These are phyloP conservation scores for Zaprionus vittiger DNA, from an alignment of 1,140 invertebrate genomes.

Conservation along the genomic window DNA sequence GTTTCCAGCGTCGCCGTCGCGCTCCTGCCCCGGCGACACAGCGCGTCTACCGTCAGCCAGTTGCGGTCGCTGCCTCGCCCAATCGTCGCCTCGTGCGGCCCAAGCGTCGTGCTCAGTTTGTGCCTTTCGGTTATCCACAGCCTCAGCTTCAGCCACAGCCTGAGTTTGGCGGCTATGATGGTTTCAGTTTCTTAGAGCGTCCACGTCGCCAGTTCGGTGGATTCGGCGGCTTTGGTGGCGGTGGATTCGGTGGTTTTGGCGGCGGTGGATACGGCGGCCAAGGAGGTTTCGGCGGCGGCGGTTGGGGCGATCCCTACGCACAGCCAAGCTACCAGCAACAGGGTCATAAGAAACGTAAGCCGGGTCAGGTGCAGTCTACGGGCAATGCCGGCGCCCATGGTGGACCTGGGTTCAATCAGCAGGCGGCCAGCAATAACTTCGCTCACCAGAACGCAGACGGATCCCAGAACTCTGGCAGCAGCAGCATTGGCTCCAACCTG, in stretches of 20 bases:
- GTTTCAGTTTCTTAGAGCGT: slow-evolving; percentile 38
- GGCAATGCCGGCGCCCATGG: slow-evolving; percentile 69
- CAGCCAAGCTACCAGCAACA: slow-evolving; percentile 17
- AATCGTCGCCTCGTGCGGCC: slow-evolving; percentile 41
- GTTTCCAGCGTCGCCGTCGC: slow-evolving; percentile 29
- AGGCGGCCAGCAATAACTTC: slow-evolving; percentile 78
- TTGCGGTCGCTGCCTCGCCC: background rate
- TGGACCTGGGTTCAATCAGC: slow-evolving; percentile 69
- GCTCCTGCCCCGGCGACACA: slow-evolving; percentile 7
- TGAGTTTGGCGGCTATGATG: slow-evolving; percentile 9
- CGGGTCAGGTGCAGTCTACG: slow-evolving; percentile 41
- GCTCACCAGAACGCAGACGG: slow-evolving; percentile 59
- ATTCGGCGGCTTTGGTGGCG: slow-evolving; percentile 36
- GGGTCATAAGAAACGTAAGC: slow-evolving; percentile 14
- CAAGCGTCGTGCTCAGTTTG: slow-evolving; percentile 69
- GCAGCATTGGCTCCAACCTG: slow-evolving; percentile 77
- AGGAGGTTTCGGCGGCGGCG: slow-evolving; percentile 25
- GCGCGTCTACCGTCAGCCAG: slow-evolving; percentile 28
- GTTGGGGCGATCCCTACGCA: background rate
- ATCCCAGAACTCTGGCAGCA: slow-evolving; percentile 56
- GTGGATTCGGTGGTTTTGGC: background rate
- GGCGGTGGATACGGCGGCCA: slow-evolving; percentile 15
- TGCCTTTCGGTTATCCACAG: slow-evolving; percentile 67
- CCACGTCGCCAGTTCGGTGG: slow-evolving; percentile 58
- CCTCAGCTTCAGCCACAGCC: background rate